These are phyloP conservation scores for Phyllopteryx taeniolatus DNA, from an alignment of 2,113 vertebrate species.

Conservation along the genomic window DNA sequence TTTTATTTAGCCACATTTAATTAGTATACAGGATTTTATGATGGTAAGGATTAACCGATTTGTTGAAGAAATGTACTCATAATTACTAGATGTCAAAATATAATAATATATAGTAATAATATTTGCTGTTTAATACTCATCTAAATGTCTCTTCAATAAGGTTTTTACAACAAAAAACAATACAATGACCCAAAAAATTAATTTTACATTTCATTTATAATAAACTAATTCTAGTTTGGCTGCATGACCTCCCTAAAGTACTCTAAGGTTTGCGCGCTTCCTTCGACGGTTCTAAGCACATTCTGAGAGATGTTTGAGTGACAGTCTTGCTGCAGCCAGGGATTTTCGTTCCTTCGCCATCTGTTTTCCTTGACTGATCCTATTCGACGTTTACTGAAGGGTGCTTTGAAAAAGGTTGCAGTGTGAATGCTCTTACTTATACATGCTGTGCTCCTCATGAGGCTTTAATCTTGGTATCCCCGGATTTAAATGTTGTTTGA, in stretches of 20 bases:
- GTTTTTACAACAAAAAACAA: too few relatives aligned
- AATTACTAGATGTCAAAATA: too few relatives aligned
- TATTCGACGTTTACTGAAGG: slow-evolving; percentile 65
- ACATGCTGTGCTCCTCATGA: slow-evolving; percentile 27
- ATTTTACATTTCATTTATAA: too few relatives aligned
- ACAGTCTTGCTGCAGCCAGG: slow-evolving; percentile 1
- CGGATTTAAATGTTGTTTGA: slow-evolving; percentile 6
- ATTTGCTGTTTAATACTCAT: too few relatives aligned
- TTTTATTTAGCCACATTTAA: too few relatives aligned
- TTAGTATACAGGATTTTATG: too few relatives aligned
- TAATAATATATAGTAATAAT: too few relatives aligned
- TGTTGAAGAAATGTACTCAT: too few relatives aligned
- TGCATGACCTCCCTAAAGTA: not conserved
- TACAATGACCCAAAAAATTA: too few relatives aligned
- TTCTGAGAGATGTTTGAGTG: slow-evolving; percentile 7
- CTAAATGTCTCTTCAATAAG: too few relatives aligned
- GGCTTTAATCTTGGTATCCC: slow-evolving; percentile 7
- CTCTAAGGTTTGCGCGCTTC: not conserved
- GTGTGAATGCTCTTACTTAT: slow-evolving; percentile 24
- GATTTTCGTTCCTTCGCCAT: slow-evolving; percentile 52
- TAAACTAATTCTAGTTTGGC: not conserved
- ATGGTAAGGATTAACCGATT: too few relatives aligned
- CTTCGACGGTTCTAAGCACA: not conserved
- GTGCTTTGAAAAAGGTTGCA: not conserved
- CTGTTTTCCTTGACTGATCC: slow-evolving; percentile 66